A percentile compares a stretch with the other conserved stretches of the same genome.
Evolutionary conservation across 1,140 invertebrate genomes (phyloP).

Genomic region (Drosophila fuyamai): DNA sequence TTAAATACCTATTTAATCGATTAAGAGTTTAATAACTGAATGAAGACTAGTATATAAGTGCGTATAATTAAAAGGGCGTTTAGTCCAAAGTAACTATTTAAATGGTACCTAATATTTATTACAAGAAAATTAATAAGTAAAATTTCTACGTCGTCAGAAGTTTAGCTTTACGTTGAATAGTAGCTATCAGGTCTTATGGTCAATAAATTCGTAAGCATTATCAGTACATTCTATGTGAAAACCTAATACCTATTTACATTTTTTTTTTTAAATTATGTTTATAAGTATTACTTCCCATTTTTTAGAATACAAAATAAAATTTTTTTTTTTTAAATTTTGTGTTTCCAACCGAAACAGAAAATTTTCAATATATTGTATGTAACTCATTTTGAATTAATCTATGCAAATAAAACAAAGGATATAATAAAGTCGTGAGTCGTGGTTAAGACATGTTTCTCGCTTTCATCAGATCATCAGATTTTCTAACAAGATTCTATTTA

Average conservation of each 20-base stretch:
- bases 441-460: too few species aligned
- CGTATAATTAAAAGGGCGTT: conserved; percentile 1
- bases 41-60: conserved; percentile 28
- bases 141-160: conserved; percentile 6
- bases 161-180: conserved; percentile 27
- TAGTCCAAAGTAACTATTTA: neutral
- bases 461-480: too few species aligned
- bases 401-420: too few species aligned
- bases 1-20: neutral
- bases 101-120: neutral
- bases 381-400: too few species aligned
- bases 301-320: too few species aligned
- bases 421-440: too few species aligned
- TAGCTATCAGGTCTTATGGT: conserved; percentile 66
- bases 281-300: neutral
- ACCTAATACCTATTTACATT: conserved; percentile 27
- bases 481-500: too few species aligned
- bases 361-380: too few species aligned
- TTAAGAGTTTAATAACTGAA: conserved; percentile 13
- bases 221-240: conserved; percentile 31
- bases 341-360: too few species aligned
- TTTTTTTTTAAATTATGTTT: neutral
- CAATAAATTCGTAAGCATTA: conserved; percentile 65
- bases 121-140: conserved; percentile 1
- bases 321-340: too few species aligned